A percentile compares a stretch with the other conserved stretches of the same genome.
These are phyloP conservation scores for Xenopus laevis DNA, from an alignment of 2,113 vertebrate species.

Conservation along the genomic window DNA sequence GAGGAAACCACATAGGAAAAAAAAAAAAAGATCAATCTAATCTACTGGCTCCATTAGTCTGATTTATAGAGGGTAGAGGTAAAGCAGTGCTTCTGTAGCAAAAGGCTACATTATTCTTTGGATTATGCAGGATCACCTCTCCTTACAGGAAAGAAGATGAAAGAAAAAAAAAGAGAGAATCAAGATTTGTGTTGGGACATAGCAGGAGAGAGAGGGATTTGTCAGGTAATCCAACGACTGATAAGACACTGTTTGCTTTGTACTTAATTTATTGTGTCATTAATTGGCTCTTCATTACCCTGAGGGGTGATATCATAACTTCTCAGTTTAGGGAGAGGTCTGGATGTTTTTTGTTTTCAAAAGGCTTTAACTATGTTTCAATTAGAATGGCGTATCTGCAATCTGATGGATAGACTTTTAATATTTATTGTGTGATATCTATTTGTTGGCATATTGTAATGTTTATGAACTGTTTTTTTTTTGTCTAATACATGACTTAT, in stretches of 20 bases:
- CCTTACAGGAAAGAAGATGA: constrained; percentile 66
- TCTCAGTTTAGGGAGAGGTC: constrained; percentile 49
- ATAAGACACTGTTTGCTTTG: constrained; percentile 66
- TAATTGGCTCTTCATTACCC: constrained; percentile 77
- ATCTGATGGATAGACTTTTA: too few species aligned
- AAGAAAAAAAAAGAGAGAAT: constrained; percentile 59
- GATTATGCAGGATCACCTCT: constrained; percentile 79
- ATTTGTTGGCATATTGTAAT: too few species aligned
- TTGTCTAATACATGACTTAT: too few species aligned
- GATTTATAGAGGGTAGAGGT: constrained; percentile 77
- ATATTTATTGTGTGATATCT: too few species aligned
- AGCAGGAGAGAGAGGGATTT: constrained; percentile 71
- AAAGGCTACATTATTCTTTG: constrained; percentile 79
- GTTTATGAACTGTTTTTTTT: too few species aligned
- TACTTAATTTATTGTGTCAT: constrained; percentile 70
- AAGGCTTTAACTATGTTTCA: too few species aligned
- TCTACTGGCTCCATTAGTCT: constrained; percentile 87
- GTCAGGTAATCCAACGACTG: constrained; percentile 77
- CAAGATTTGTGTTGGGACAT: constrained; percentile 68
- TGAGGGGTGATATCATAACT: constrained; percentile 62
- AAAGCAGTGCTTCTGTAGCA: constrained; percentile 67
- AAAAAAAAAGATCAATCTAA: constrained; percentile 78
- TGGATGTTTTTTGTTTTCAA: too few species aligned
- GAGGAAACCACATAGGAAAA: constrained; percentile 69
- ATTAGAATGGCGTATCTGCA: too few species aligned